A percentile compares a stretch with the other conserved stretches of the same genome.
These are phyloP conservation scores for Tolypeutes matacus DNA, from an alignment of 2,797 vertebrate genomes.

Conservation along the genomic window DNA sequence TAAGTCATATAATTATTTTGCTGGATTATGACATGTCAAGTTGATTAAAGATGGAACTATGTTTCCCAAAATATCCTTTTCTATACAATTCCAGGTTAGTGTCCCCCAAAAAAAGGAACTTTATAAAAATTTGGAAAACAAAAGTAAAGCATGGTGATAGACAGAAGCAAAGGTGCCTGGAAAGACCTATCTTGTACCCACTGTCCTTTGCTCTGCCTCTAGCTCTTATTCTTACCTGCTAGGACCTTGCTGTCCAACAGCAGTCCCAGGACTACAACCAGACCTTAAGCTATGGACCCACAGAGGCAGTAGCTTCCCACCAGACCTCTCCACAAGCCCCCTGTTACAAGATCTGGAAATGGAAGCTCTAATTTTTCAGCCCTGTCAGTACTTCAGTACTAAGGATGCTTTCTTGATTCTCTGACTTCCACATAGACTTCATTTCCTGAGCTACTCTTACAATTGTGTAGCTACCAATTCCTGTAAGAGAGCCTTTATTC, in stretches of 20 bases:
- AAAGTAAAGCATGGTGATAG: background rate
- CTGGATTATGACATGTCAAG: background rate
- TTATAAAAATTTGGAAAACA: background rate
- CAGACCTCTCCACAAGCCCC: rapidly evolving
- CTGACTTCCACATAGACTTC: background rate
- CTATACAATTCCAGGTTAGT: background rate
- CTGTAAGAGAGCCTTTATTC: background rate
- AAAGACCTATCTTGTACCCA: background rate
- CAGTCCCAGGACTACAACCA: background rate
- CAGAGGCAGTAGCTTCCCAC: background rate
- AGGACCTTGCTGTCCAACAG: background rate
- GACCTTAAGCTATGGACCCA: background rate
- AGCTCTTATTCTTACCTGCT: background rate
- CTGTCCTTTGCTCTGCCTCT: background rate
- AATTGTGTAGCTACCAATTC: background rate
- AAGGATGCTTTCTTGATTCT: background rate
- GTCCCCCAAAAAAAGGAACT: background rate
- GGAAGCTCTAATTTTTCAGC: background rate
- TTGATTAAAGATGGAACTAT: constrained; percentile 33
- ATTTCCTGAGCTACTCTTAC: background rate
- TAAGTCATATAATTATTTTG: background rate
- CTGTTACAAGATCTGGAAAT: background rate
- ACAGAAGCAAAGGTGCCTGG: background rate
- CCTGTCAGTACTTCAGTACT: background rate
- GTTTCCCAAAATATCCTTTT: constrained; percentile 12